These are phyloP conservation scores for Alligator mississippiensis DNA, from an alignment of 2,113 vertebrate species.

Conservation along the genomic window DNA sequence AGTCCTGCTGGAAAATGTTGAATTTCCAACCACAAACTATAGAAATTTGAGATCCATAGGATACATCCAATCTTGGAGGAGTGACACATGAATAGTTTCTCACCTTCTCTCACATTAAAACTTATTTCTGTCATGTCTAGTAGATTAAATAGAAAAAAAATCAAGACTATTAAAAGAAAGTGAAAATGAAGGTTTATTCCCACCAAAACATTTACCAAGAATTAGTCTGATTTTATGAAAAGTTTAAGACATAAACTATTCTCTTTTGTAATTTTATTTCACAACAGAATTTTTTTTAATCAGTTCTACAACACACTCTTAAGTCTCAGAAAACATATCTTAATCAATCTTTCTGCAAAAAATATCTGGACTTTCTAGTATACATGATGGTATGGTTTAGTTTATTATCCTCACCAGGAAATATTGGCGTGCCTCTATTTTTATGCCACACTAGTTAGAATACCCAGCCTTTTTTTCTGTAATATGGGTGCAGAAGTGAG, in stretches of 20 bases:
- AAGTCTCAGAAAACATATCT: not conserved
- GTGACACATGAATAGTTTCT: not conserved
- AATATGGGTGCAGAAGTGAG: not conserved
- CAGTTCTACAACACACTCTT: not conserved
- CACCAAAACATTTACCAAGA: no score
- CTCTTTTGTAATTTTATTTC: not conserved
- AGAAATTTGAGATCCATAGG: not conserved
- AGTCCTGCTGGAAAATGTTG: not conserved
- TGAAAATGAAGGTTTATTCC: no score
- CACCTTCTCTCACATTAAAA: not conserved
- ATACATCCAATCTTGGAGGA: not conserved
- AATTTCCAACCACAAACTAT: not conserved
- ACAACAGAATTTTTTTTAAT: not conserved
- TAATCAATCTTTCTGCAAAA: not conserved
- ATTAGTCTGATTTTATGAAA: no score
- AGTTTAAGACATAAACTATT: not conserved
- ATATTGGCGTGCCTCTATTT: not conserved
- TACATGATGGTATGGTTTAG: not conserved
- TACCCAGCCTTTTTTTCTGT: not conserved
- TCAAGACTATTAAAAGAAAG: not conserved
- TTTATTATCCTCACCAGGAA: not conserved
- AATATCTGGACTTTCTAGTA: not conserved
- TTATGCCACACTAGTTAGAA: not conserved
- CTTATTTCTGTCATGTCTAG: not conserved
- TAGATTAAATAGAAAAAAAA: not conserved